Base-by-base conservation (phyloP, 2,113 vertebrate genomes). In the Charadrius vociferus region DNA sequence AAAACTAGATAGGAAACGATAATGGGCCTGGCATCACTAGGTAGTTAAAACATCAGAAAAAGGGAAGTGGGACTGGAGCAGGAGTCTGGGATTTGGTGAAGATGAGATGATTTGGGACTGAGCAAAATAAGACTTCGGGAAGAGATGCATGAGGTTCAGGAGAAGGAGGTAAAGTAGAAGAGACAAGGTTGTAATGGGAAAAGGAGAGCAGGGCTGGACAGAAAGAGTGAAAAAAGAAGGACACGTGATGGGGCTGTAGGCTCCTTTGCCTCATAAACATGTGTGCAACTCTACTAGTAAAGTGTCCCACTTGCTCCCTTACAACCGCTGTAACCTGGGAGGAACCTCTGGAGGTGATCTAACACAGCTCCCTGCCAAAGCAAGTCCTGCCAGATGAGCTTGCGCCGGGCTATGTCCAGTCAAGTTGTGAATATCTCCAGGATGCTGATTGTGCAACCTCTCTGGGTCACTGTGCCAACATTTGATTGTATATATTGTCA, bases 221-320 rank as follows among this genome's bases (percentile, higher is more conserved):
- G 65, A 34, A 78, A 5, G 20, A 50, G 73, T 65, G 24, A 41
- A 52, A 14, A 22, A 2, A 49, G 9, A 58, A 37, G 71, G 59
- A 66, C 12, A 1, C 18, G 8, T 4, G 14, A 10, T 3, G 2
- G 27, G 27, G 5, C 13, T 11, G 5, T 23, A 30, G 50, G 29
- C 55, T 50, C 27, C 36, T 87, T 68, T 75, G 47, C 34, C 8
- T 71, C 59, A 7, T 65, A 53, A 65, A 14, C 2, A 2, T 12
- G 6, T 16, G 3, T 19, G 16, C 1, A 53, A 7, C 34, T 71
- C 43, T n/a, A 5, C 23, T 58, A 27, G 29, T 47, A 19, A 37
- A 58, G 34, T 26, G 17, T 72, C 34, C 58, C 20, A 8, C 37
- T 27, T 59, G 43, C 72, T 7, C 29, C 37, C 24, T 24, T 50